Evolutionary conservation across 2,113 vertebrate species (phyloP), one percentile per base, ranked within the genome.

Genomic region (Indicator maculatus): DNA sequence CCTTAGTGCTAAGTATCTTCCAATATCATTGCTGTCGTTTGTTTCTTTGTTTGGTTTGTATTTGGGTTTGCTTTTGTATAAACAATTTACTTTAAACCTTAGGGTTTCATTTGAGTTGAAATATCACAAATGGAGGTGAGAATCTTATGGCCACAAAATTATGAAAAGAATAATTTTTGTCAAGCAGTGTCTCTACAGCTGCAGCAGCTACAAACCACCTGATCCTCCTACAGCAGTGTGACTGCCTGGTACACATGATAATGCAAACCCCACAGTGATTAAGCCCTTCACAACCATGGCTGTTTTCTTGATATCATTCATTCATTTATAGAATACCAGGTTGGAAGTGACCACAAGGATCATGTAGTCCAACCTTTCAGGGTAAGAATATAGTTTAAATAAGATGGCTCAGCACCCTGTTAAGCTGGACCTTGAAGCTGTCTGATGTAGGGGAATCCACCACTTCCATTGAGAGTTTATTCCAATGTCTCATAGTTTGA

Each of bases 201-300:
- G 27, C n/a, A 41, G 47, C 41, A 88, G 19, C 86, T 55, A 1
- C 59, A 36, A 61, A 13, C n/a, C 47, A n/a, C 27, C 2, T 9
- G 1, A 4, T 31, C 4, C 0, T 56, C 33, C 59, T 56, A 11
- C 30, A 80, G 27, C 23, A 41, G 3, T 20, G 31, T 44, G n/a
- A 16, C 30, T 27, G 1, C 36, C 14, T 75, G 41, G 28, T 10
- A 27, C 3, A 18, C 31, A n/a, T 0, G 19, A 2, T 53, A 53
- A 28, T 18, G 18, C 20, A 85, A 4, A 16, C 11, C n/a, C 8
- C 28, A 7, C 9, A 18, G 4, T 16, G 30, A 44, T 44, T 16
- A 33, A 80, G 11, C 10, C 26, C 21, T 76, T 89, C 52, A 18
- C 19, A 67, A 18, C 12, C 16, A 36, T 36, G 36, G 36, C 36